Conservation (phyloP, 2,113 vertebrate species). For the Anoura caudifer region DNA sequence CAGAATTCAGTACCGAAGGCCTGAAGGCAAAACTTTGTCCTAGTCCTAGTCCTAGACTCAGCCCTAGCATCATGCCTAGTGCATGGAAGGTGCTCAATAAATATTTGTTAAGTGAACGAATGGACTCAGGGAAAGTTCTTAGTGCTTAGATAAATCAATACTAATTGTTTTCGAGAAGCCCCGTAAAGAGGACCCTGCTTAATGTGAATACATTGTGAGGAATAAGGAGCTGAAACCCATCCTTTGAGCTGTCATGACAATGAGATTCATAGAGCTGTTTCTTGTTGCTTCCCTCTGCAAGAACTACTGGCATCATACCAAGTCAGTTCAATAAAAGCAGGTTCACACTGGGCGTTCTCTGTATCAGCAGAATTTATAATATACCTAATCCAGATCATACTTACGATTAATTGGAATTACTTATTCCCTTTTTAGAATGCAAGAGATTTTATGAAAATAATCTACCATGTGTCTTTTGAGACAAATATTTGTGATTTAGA, state of each 20-base stretch:
- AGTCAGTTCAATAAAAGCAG: neutral
- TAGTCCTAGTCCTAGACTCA: neutral
- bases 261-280: neutral
- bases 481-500: constrained; percentile 19
- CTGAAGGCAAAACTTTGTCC: neutral
- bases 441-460: constrained; percentile 14
- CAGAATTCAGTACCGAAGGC: neutral
- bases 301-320: neutral
- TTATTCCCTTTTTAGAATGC: neutral
- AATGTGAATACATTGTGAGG: neutral
- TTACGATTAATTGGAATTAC: neutral
- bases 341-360: neutral
- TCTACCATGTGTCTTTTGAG: constrained; percentile 7
- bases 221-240: neutral
- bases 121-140: neutral
- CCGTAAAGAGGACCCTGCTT: neutral
- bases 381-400: neutral
- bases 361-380: neutral
- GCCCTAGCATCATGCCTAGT: neutral
- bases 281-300: neutral
- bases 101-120: neutral
- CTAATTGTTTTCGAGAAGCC: neutral
- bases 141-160: neutral
- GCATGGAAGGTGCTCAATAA: neutral
- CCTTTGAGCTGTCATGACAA: neutral